Percentiles rank a stretch among this genome's conserved stretches.
phyloP scores from a whole-genome alignment of 35 echinoderm and acorn worm genomes.

The Chiridota heheva region DNA sequence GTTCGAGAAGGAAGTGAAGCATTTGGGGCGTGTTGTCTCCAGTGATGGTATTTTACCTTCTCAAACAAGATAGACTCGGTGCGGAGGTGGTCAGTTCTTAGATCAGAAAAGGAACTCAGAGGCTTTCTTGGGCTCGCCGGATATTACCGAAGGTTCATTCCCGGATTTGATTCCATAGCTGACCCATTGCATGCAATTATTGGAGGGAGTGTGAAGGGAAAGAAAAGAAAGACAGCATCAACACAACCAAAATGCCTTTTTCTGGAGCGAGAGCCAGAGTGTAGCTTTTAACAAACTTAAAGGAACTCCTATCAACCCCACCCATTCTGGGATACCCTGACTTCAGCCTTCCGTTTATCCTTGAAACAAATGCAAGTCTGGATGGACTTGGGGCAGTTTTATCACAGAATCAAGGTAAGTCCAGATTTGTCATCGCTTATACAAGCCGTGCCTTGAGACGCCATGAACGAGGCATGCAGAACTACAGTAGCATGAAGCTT shows the following conservation, averaged over 20 bases:
- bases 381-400: conserved; percentile 53
- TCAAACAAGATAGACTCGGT: conserved; percentile 17
- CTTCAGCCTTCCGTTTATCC: background rate
- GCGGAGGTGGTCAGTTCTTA: conserved; percentile 19
- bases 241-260: no score
- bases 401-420: conserved; percentile 22
- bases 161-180: conserved; percentile 19
- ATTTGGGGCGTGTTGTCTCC: background rate
- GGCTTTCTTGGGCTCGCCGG: conserved; percentile 17
- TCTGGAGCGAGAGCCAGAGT: no score
- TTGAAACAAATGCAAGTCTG: conserved; percentile 1
- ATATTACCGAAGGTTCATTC: conserved; percentile 45
- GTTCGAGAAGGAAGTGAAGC: background rate
- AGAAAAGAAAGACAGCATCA: no score
- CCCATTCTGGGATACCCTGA: conserved; percentile 39
- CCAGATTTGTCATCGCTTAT: conserved; percentile 21
- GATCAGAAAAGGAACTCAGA: conserved; percentile 20
- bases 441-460: conserved; percentile 20
- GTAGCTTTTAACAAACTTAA: background rate
- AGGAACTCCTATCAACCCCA: background rate
- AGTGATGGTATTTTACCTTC: conserved; percentile 25
- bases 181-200: conserved; percentile 31
- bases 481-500: conserved; percentile 76
- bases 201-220: background rate
- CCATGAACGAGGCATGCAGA: conserved; percentile 53